Evolutionary conservation across 1,140 invertebrate genomes (phyloP).

Genomic region (Brachionus plicatilis): DNA sequence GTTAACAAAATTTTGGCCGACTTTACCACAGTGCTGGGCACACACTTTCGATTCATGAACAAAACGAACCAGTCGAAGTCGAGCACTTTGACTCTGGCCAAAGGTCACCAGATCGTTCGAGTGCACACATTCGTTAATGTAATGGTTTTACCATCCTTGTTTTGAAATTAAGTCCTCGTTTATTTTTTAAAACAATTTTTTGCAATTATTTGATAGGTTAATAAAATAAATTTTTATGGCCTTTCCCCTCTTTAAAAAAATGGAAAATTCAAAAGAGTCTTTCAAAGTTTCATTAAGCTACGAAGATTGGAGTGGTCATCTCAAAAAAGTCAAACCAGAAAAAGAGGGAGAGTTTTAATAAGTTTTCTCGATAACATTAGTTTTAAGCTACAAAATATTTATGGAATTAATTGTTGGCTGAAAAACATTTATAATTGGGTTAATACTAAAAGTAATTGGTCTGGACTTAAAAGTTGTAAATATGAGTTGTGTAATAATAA

Average conservation of each 20-base stretch:
- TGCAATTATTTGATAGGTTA: no score
- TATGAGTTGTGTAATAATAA: neutral
- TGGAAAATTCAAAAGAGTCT: no score
- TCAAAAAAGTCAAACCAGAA: no score
- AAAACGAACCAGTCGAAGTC: constrained; percentile 94
- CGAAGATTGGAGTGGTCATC: no score
- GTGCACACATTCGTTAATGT: no score
- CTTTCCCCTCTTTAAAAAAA: no score
- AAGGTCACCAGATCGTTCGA: no score
- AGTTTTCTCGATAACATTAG: neutral
- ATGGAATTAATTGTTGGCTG: neutral
- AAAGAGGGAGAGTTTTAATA: neutral
- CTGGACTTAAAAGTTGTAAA: neutral
- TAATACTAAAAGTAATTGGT: neutral
- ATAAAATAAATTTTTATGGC: no score
- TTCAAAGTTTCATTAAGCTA: no score
- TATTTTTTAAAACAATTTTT: no score
- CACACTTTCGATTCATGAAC: constrained; percentile 78
- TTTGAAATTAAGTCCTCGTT: no score
- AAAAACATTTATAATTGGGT: neutral
- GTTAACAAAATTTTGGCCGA: constrained; percentile 74
- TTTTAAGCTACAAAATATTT: neutral
- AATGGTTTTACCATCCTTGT: no score
- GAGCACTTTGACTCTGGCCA: constrained; percentile 70
- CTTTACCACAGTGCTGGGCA: constrained; percentile 79